Evolutionary conservation across 2,888 invertebrate genomes (phyloP).

Genomic region (Macaria liturata): DNA sequence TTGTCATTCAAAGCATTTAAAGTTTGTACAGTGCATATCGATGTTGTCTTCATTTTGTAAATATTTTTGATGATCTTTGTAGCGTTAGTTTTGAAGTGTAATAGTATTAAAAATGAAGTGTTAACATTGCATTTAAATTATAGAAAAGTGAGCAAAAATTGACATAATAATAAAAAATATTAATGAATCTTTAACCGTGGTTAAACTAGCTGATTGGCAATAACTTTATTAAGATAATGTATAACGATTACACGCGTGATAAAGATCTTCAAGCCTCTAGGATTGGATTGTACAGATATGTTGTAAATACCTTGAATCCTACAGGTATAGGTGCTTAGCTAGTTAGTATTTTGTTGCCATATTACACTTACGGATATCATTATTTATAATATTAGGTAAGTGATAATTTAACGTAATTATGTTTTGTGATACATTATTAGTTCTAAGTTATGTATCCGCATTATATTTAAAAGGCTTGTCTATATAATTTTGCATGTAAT

Average conservation of each 20-base stretch:
- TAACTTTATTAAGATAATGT: slow-evolving; percentile 66
- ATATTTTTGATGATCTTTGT: slow-evolving; percentile 62
- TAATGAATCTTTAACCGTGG: slow-evolving; percentile 52
- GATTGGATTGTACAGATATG: slow-evolving; percentile 66
- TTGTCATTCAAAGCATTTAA: slow-evolving; percentile 43
- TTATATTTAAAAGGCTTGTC: slow-evolving; percentile 38
- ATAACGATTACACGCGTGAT: slow-evolving; percentile 59
- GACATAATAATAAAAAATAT: slow-evolving; percentile 52
- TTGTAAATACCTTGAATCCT: slow-evolving; percentile 76
- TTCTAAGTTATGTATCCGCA: slow-evolving; percentile 47
- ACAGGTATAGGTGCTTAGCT: slow-evolving; percentile 78
- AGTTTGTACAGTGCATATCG: slow-evolving; percentile 74
- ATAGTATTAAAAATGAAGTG: slow-evolving; percentile 39
- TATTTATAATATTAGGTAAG: slow-evolving; percentile 78
- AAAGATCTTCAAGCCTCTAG: slow-evolving; percentile 45
- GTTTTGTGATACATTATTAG: slow-evolving; percentile 76
- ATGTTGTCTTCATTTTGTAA: slow-evolving; percentile 71
- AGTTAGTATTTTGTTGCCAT: slow-evolving; percentile 82
- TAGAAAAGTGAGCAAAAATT: slow-evolving; percentile 50
- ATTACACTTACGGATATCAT: slow-evolving; percentile 80
- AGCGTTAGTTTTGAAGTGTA: slow-evolving; percentile 44
- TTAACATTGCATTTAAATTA: slow-evolving; percentile 35
- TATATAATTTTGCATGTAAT: slow-evolving; percentile 14
- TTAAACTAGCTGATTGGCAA: slow-evolving; percentile 74
- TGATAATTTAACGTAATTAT: slow-evolving; percentile 74